phyloP scores from a whole-genome alignment of 2,797 vertebrate species.

The Enteromius trimaculatus region DNA sequence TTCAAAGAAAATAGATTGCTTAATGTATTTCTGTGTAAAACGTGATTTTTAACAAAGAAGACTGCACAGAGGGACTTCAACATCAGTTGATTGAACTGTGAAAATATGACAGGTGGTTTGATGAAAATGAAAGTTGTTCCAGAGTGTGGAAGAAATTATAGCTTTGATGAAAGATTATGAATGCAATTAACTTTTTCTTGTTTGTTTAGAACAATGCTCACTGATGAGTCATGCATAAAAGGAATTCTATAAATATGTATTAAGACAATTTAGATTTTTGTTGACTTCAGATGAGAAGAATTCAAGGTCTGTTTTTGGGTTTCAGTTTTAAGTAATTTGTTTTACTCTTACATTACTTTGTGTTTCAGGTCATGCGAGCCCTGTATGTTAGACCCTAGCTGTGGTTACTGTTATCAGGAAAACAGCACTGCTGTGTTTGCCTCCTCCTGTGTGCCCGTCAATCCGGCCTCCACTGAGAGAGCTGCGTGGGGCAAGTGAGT shows the following conservation, averaged over 20 bases:
- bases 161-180: not conserved
- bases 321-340: not conserved
- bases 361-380: constrained; percentile 86
- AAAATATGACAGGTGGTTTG: not conserved
- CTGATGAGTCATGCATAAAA: not conserved
- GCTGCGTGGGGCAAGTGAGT: constrained; percentile 97
- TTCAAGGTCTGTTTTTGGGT: not conserved
- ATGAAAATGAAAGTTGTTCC: not conserved
- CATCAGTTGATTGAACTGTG: not conserved
- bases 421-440: constrained; percentile 85
- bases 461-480: constrained; percentile 84
- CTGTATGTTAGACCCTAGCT: constrained; percentile 95
- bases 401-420: constrained; percentile 95
- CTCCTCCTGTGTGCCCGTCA: constrained; percentile 90
- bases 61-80: not conserved
- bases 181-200: not conserved
- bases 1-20: not conserved
- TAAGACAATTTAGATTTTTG: not conserved
- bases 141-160: not conserved
- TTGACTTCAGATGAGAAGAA: not conserved
- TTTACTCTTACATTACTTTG: not conserved
- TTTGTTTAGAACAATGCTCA: not conserved
- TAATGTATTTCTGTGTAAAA: not conserved
- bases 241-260: not conserved
- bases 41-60: not conserved